Evolutionary conservation across 2,113 vertebrate genomes (phyloP), one percentile per base, ranked within the genome.

Genomic region (Orthonyx spaldingii): DNA sequence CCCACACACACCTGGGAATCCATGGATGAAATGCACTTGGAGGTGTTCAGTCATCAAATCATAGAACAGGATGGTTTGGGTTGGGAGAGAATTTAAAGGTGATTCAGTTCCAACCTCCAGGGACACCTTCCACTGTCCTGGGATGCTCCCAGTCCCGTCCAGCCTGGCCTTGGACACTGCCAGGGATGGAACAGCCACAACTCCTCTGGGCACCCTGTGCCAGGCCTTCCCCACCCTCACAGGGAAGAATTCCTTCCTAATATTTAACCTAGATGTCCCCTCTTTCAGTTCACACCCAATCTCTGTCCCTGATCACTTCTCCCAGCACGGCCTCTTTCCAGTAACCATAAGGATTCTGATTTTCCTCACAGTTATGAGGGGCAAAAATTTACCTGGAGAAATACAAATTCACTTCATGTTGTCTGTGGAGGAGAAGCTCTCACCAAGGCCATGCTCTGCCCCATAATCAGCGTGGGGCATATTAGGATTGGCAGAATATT

Each of bases 71-170:
- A 9, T 24, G 23, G 19, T 17, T 44, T 59, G 68, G 18, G 4
- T 16, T 13, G 50, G 66, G n/a, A 35, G 41, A 5, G 21, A 71
- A 1, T 2, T 57, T 15, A 10, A 46, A 75, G 19, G 10, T 28
- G 12, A 64, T 42, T n/a, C n/a, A 32, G 24, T 41, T 49, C 33
- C 26, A 63, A 30, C 16, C 7, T 28, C 11, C 39, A 61, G 28
- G 11, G 18, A 56, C 33, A 28, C 15, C 7, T 59, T 1, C 37
- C 59, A 52, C 52, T 16, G 1, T 2, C 18, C 23, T 68, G 66
- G 16, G 19, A 0, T 49, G 35, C 12, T 50, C 50, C 32, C 21
- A 17, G 17, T 13, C 33, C 18, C 1, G 4, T 68, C 24, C 44
- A 60, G 0, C 11, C 19, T 17, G 28, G 16, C 33, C 61, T 68